Evolutionary conservation across 2,888 invertebrate species (phyloP).

Genomic region (Torymus texanus): DNA sequence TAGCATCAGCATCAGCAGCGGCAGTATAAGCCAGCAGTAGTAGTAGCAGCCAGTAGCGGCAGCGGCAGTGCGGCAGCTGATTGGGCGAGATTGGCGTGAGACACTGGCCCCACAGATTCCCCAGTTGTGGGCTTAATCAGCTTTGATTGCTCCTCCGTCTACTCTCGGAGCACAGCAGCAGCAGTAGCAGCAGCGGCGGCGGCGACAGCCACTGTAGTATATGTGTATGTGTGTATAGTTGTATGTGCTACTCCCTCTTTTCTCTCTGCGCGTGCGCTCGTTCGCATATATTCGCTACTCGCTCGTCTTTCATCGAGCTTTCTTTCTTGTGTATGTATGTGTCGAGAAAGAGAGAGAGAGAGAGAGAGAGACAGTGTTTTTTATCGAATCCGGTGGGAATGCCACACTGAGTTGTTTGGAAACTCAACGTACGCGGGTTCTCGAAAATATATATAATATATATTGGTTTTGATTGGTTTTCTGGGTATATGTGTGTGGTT

Average conservation of each 20-base stretch:
- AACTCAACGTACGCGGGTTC: neutral
- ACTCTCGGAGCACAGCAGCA: conserved; percentile 30
- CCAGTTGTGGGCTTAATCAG: conserved; percentile 76
- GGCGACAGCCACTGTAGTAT: no score
- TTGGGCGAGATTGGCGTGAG: conserved; percentile 75
- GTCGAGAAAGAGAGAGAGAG: no score
- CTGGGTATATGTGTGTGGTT: neutral
- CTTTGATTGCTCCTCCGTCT: conserved; percentile 71
- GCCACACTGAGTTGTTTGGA: no score
- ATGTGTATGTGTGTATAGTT: no score
- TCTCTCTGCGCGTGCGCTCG: conserved; percentile 24
- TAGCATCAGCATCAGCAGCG: conserved; percentile 29
- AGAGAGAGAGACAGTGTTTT: no score
- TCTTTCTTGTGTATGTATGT: neutral
- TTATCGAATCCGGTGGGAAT: no score
- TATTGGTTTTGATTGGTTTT: conserved; percentile 42
- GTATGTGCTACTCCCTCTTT: conserved; percentile 33
- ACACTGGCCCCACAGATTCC: conserved; percentile 76
- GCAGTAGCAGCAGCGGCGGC: no score
- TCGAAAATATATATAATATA: conserved; percentile 15
- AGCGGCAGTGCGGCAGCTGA: conserved; percentile 64
- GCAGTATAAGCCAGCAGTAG: conserved; percentile 1
- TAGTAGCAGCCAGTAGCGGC: neutral
- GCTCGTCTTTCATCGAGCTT: conserved; percentile 31
- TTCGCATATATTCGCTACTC: conserved; percentile 52